A percentile compares a stretch with the other conserved stretches of the same genome.
Conservation (phyloP, 2,888 invertebrate genomes). For the Campoplex capitator region DNA sequence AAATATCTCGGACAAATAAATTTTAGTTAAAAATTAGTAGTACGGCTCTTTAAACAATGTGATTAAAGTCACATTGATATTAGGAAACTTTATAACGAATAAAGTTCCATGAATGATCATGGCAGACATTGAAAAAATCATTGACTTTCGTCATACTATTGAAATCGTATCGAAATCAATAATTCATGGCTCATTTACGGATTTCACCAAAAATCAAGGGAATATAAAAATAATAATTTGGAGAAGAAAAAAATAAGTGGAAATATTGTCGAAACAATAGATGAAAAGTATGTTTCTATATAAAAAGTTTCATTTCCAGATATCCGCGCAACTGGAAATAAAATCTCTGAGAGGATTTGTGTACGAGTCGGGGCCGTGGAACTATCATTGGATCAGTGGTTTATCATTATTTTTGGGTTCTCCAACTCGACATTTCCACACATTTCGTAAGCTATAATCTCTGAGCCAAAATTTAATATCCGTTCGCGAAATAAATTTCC, state of each 20-base stretch:
- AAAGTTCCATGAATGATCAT: no score
- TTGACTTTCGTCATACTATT: no score
- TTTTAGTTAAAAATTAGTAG: no score
- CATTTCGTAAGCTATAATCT: conserved; percentile 1
- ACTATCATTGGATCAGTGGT: neutral
- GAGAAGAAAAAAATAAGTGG: neutral
- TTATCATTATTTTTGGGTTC: conserved; percentile 11
- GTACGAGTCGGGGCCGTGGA: neutral
- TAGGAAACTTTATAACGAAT: no score
- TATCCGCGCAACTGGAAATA: conserved; percentile 2
- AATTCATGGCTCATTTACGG: no score
- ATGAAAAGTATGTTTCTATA: neutral
- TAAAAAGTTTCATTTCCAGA: neutral
- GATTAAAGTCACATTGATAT: no score
- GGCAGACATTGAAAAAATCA: no score
- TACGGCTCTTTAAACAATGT: no score
- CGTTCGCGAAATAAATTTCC: conserved; percentile 21
- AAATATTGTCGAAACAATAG: neutral
- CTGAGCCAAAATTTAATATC: conserved; percentile 36
- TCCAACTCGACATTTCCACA: neutral
- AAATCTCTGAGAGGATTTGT: neutral
- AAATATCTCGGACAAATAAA: no score
- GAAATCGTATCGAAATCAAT: no score
- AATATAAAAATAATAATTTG: neutral
- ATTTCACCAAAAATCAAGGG: neutral